These are phyloP conservation scores for Perognathus longimembris DNA, from an alignment of 2,113 vertebrate species.

Conservation along the genomic window DNA sequence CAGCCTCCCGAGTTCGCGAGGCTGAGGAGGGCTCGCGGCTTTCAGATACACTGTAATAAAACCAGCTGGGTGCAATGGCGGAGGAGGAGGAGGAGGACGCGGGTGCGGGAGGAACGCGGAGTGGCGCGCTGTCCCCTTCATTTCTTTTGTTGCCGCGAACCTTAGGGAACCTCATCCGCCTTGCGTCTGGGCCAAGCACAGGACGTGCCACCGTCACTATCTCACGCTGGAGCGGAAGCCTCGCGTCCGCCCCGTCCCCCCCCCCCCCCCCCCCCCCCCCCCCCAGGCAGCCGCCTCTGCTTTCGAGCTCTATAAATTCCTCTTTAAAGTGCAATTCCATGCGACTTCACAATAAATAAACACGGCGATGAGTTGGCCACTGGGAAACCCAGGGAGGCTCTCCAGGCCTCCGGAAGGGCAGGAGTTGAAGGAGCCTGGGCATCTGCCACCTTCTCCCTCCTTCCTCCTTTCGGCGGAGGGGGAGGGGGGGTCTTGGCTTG, in stretches of 20 bases:
- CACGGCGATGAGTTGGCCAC: neutral
- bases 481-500: neutral
- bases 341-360: conserved; percentile 29
- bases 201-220: neutral
- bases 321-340: neutral
- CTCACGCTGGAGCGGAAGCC: neutral
- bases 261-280: neutral
- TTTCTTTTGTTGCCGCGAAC: no score
- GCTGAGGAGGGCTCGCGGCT: no score
- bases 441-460: no score
- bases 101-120: no score
- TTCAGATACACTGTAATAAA: no score
- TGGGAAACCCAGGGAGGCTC: no score
- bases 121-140: no score
- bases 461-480: neutral
- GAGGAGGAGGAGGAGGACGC: no score
- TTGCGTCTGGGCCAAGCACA: no score
- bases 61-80: no score
- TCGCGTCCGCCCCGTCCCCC: fast-evolving
- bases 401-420: neutral
- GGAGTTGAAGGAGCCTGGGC: neutral
- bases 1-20: no score
- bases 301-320: neutral
- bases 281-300: neutral
- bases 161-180: no score